Percentiles rank a stretch among this genome's conserved stretches.
These are phyloP conservation scores for Ammodytes marinus DNA, from an alignment of 2,113 vertebrate species.

Conservation along the genomic window DNA sequence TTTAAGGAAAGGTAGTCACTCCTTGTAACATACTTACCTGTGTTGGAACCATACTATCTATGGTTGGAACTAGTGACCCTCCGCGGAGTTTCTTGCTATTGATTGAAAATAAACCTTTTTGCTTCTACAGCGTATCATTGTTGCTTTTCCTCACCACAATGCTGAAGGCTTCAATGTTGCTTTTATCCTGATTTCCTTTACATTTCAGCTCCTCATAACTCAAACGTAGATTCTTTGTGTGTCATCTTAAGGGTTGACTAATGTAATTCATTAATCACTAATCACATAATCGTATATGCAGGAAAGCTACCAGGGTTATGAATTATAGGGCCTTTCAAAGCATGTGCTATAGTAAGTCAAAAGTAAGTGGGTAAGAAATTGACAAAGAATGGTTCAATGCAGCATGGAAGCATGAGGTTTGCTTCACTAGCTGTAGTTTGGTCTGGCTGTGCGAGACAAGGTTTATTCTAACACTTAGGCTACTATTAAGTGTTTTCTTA, in stretches of 20 bases:
- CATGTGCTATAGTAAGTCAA: not conserved
- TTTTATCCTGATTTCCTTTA: slow-evolving; percentile 38
- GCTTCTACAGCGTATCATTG: no score
- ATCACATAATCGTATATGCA: not conserved
- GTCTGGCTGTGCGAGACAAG: no score
- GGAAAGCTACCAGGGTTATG: slow-evolving; percentile 8
- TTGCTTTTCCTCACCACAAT: not conserved
- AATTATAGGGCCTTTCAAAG: slow-evolving; percentile 18
- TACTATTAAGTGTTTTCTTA: not conserved
- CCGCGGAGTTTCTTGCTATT: no score
- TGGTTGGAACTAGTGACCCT: no score
- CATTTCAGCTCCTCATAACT: slow-evolving; percentile 32
- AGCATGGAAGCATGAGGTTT: no score
- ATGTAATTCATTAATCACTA: slow-evolving; percentile 26
- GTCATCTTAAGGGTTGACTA: not conserved
- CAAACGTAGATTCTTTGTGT: slow-evolving; percentile 20
- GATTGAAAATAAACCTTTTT: no score
- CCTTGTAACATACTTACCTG: no score
- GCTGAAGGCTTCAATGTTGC: slow-evolving; percentile 39
- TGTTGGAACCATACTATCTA: no score
- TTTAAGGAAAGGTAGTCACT: no score
- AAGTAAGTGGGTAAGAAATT: not conserved
- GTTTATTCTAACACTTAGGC: no score
- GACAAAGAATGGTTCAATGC: not conserved
- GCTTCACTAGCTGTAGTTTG: no score